A percentile compares a stretch with the other conserved stretches of the same genome.
phyloP scores from a whole-genome alignment of 2,113 vertebrate species.

The Hemichromis elongatus region DNA sequence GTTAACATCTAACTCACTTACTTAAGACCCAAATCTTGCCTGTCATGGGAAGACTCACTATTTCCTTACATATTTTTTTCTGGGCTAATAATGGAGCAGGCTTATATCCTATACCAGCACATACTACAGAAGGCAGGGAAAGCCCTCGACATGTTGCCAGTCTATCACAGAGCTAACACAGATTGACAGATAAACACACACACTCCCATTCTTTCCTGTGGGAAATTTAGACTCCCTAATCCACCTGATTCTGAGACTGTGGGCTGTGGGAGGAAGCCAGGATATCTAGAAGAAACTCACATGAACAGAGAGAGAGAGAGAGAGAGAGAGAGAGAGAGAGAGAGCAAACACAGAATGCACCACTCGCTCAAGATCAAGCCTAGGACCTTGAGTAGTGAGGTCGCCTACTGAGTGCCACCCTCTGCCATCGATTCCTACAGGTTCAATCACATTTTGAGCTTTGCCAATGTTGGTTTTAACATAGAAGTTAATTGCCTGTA shows the following conservation, averaged over 20 bases:
- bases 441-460: background rate
- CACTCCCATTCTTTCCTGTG: slow-evolving; percentile 25
- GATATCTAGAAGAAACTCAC: background rate
- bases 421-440: background rate
- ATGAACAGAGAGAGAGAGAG: background rate
- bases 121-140: slow-evolving; percentile 46
- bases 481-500: background rate
- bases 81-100: background rate
- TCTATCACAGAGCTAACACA: slow-evolving; percentile 56
- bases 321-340: background rate
- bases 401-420: background rate
- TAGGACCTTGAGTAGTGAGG: background rate
- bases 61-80: background rate
- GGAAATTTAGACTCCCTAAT: slow-evolving; percentile 54
- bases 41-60: background rate
- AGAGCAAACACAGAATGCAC: background rate
- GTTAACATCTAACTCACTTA: background rate
- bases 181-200: slow-evolving; percentile 56
- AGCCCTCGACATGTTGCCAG: slow-evolving; percentile 44
- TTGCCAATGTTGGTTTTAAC: background rate
- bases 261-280: background rate
- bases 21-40: background rate
- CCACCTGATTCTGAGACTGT: slow-evolving; percentile 49
- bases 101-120: background rate
- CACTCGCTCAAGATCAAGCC: background rate